Conservation (phyloP, 1,140 invertebrate genomes). For the silkworm (Bombyx mori) region ASM3026992v2 NC_085116.1:11980001-11980500, state of each 20-base stretch:
- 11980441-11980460: slow-evolving; percentile 62
- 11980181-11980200: background rate
- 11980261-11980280: background rate
- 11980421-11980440: slow-evolving; percentile 53
- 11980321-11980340: slow-evolving; percentile 14
- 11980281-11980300: background rate
- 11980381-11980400: slow-evolving; percentile 35
- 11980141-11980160: too few species aligned
- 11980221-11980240: background rate
- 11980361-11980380: background rate
- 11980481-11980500: too few species aligned
- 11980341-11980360: slow-evolving; percentile 12
- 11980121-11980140: too few species aligned
- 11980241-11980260: background rate
- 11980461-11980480: slow-evolving; percentile 28
- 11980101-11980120: too few species aligned
- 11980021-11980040: too few species aligned
- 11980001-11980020: too few species aligned
- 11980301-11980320: slow-evolving; percentile 11
- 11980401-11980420: slow-evolving; percentile 38
- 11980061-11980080: too few species aligned
- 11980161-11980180: too few species aligned
- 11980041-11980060: too few species aligned
- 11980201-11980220: background rate
- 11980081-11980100: too few species aligned